A percentile compares a stretch with the other conserved stretches of the same genome.
These are phyloP conservation scores for Sebastes hubbsi DNA, from an alignment of 2,797 vertebrate species.

Conservation along the genomic window DNA sequence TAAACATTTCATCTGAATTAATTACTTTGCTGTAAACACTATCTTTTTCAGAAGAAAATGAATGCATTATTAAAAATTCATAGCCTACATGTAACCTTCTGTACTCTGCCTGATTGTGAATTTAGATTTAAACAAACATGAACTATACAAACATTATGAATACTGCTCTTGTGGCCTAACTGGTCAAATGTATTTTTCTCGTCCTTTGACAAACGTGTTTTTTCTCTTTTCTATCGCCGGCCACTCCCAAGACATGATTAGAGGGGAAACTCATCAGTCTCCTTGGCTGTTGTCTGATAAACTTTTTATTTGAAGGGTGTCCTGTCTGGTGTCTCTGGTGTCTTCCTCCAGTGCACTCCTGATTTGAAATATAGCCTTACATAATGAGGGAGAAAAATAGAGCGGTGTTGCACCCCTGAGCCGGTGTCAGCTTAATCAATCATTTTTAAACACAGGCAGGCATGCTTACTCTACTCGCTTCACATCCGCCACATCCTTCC, in stretches of 20 bases:
- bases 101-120: not conserved
- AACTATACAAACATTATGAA: not conserved
- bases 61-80: slow-evolving; percentile 16
- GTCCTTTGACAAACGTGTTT: slow-evolving; percentile 35
- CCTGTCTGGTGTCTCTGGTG: slow-evolving; percentile 81
- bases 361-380: slow-evolving; percentile 88
- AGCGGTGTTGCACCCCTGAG: slow-evolving; percentile 81
- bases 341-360: slow-evolving; percentile 83
- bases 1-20: slow-evolving; percentile 3
- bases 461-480: slow-evolving; percentile 76
- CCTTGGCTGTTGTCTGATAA: slow-evolving; percentile 77
- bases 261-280: slow-evolving; percentile 72
- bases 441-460: slow-evolving; percentile 88
- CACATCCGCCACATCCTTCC: slow-evolving; percentile 79
- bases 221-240: slow-evolving; percentile 24
- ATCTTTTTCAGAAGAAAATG: slow-evolving; percentile 5
- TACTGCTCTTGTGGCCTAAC: not conserved
- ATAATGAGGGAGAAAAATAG: slow-evolving; percentile 85
- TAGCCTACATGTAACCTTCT: not conserved
- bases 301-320: slow-evolving; percentile 82
- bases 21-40: slow-evolving; percentile 2
- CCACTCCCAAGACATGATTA: slow-evolving; percentile 67
- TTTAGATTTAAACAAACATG: slow-evolving; percentile 4
- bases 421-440: slow-evolving; percentile 89
- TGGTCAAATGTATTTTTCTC: not conserved